phyloP scores from a whole-genome alignment of 2,888 invertebrate genomes.

The Griposia aprilina region DNA sequence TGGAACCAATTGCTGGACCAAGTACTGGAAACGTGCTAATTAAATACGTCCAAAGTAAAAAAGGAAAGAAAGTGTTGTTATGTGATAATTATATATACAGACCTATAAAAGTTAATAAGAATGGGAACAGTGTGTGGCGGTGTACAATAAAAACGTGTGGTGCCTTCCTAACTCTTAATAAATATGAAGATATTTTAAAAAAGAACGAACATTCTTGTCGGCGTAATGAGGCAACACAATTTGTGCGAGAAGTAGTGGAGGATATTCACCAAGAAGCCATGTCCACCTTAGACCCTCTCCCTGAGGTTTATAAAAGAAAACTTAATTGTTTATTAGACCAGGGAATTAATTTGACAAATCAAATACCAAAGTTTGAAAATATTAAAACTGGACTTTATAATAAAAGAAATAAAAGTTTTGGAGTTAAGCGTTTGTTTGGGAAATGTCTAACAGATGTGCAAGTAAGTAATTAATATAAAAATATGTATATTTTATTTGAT shows the following conservation, averaged over 20 bases:
- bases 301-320: conserved; percentile 40
- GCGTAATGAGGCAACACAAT: conserved; percentile 42
- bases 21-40: conserved; percentile 28
- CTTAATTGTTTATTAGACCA: conserved; percentile 32
- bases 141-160: conserved; percentile 42
- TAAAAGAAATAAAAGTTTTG: conserved; percentile 37
- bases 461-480: conserved; percentile 41
- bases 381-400: conserved; percentile 39
- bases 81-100: conserved; percentile 26
- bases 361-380: conserved; percentile 33
- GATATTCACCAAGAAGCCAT: conserved; percentile 46
- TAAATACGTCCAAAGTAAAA: conserved; percentile 30
- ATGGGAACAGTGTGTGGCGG: conserved; percentile 39
- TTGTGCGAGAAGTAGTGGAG: conserved; percentile 38
- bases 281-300: conserved; percentile 42
- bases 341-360: conserved; percentile 24
- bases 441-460: conserved; percentile 34
- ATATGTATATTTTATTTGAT: conserved; percentile 32
- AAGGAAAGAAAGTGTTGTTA: conserved; percentile 26
- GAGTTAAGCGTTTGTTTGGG: conserved; percentile 41
- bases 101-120: conserved; percentile 28
- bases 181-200: conserved; percentile 34
- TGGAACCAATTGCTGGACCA: conserved; percentile 38
- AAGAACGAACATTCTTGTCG: conserved; percentile 40
- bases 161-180: conserved; percentile 33